phyloP scores from a whole-genome alignment of 92 coral and sea anemone species.

The Diadumene lineata region DNA sequence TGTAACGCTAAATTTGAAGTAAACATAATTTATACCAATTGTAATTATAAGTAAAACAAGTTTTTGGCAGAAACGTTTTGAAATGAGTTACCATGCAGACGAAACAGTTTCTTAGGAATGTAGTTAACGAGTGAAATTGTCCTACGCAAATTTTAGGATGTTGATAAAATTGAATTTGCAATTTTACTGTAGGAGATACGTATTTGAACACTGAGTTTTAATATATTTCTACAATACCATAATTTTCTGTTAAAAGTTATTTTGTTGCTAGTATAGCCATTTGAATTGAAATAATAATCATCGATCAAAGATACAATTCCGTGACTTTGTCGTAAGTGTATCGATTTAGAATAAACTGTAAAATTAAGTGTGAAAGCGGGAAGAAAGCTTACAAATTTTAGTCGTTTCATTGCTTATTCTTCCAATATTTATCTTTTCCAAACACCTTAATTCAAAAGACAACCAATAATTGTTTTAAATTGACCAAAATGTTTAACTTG shows the following conservation, averaged over 20 bases:
- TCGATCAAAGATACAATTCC: background rate
- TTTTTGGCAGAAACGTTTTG: background rate
- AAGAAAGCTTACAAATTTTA: too few relatives aligned
- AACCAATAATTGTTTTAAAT: too few relatives aligned
- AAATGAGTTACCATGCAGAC: constrained; percentile 24
- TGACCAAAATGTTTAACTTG: too few relatives aligned
- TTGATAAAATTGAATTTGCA: background rate
- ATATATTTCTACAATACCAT: too few relatives aligned
- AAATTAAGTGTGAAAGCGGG: too few relatives aligned
- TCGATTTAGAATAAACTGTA: background rate
- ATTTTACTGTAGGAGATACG: too few relatives aligned
- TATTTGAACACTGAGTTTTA: too few relatives aligned
- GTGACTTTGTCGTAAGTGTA: background rate
- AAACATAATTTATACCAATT: background rate
- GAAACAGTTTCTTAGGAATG: constrained; percentile 15
- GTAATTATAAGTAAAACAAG: background rate
- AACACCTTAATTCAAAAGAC: too few relatives aligned
- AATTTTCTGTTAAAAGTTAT: background rate
- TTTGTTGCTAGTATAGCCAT: background rate
- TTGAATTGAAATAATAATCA: background rate
- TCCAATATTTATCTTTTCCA: too few relatives aligned
- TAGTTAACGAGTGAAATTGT: background rate
- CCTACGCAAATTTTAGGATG: constrained; percentile 15
- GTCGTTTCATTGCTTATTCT: too few relatives aligned
- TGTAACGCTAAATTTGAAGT: background rate